Evolutionary conservation across 2,888 invertebrate species (phyloP), one percentile per base, ranked within the genome.

Genomic region (Spilarctia lutea): DNA sequence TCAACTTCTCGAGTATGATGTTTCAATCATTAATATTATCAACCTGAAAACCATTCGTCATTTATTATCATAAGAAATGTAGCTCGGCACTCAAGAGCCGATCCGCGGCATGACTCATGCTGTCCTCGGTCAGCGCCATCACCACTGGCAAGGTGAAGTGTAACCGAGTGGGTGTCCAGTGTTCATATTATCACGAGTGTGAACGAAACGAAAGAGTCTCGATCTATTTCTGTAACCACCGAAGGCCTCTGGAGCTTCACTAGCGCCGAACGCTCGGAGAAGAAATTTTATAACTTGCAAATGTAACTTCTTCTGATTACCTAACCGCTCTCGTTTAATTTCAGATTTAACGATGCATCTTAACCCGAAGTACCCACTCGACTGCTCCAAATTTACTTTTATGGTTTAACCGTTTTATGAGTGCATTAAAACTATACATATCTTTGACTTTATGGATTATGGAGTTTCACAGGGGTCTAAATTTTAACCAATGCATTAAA

Each of bases 121-220:
- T 78, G 81, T 79, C 79, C 78, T 86, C 91, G 93, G 91, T 93
- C 93, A 95, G 93, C 95, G 94, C 95, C 95, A 95, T 93, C 94
- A 94, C 90, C 88, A 84, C 85, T 83, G 83, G 89, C 94, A 95
- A 95, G 94, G 95, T 94, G 94, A 95, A 94, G 93, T 92, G 92
- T 94, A 93, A 92, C 89, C 83, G 92, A 90, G 94, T 94, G 92
- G 94, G 95, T 93, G 94, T 92, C 91, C 90, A 90, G 91, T 91
- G 92, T 93, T 92, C 91, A 92, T 92, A 92, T 91, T 92, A 94
- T 94, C 94, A 91, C 90, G 90, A 92, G 93, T 93, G 92, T 93
- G 94, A 93, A 94, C 92, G 94, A 94, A 94, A 93, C 93, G 86
- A 84, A 85, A 84, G 81, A 86, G 86, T 93, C 92, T 90, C 91